Conservation (phyloP, 2,113 vertebrate genomes). For the Numida meleagris region DNA sequence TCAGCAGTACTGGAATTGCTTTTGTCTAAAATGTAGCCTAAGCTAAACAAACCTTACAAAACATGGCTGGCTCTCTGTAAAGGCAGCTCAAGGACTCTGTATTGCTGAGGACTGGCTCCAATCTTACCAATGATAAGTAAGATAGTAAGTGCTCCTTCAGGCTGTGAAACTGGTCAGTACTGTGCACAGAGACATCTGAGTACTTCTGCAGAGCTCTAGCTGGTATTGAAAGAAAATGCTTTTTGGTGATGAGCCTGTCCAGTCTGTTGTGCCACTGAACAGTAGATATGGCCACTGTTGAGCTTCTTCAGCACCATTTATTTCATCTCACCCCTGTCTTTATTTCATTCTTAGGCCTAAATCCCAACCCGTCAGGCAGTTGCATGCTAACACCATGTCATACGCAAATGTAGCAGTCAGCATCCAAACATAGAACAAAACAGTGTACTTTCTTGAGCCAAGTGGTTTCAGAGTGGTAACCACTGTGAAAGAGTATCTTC, state of each 20-base stretch:
- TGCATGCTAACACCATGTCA: not conserved
- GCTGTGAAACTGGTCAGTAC: not conserved
- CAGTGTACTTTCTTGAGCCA: not conserved
- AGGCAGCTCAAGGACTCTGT: rapidly evolving
- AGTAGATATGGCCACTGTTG: not conserved
- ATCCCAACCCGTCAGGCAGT: not conserved
- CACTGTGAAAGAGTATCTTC: not conserved
- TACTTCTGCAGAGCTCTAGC: not conserved
- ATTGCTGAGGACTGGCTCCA: not conserved
- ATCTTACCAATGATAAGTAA: not conserved
- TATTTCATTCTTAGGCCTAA: not conserved
- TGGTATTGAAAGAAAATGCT: not conserved
- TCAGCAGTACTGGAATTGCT: not conserved
- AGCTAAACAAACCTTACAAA: not conserved
- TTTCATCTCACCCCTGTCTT: not conserved
- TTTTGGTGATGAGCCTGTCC: not conserved
- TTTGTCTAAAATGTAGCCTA: not conserved
- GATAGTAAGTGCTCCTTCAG: not conserved
- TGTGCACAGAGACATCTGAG: not conserved
- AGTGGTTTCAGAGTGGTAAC: not conserved
- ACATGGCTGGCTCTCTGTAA: not conserved
- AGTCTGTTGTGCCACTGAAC: not conserved
- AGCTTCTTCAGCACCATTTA: not conserved
- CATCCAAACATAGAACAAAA: not conserved
- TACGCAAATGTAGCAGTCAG: not conserved